phyloP scores from a whole-genome alignment of 2,113 vertebrate species.

The Catharus fuscescens region DNA sequence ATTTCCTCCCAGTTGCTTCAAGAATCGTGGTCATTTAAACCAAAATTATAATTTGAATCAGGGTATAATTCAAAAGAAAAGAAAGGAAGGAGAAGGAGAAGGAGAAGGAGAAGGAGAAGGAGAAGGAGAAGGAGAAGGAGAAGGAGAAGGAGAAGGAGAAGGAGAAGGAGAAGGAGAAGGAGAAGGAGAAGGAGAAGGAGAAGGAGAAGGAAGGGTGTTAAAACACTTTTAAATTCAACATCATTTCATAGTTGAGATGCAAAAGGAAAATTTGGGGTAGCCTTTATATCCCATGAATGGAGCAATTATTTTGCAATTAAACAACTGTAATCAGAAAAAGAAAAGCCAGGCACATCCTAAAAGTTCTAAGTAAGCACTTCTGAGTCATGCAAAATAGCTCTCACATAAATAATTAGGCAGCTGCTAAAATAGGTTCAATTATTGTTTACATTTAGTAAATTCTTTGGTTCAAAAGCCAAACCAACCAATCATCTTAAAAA shows the following conservation, averaged over 20 bases:
- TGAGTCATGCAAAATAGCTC: neutral
- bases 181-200: neutral
- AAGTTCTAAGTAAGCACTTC: neutral
- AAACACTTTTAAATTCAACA: neutral
- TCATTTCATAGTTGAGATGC: neutral
- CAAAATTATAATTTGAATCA: neutral
- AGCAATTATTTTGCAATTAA: neutral
- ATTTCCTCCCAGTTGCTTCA: neutral
- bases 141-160: too few species aligned
- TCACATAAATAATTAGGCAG: neutral
- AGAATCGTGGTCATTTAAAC: neutral
- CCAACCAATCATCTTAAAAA: neutral
- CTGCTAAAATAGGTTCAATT: neutral
- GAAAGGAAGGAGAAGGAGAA: too few species aligned
- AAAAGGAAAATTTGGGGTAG: neutral
- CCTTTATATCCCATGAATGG: neutral
- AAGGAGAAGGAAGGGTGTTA: too few species aligned
- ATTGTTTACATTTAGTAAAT: neutral
- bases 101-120: too few species aligned
- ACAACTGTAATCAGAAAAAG: neutral
- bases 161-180: neutral
- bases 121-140: too few species aligned
- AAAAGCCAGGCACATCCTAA: neutral
- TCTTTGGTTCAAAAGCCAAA: neutral
- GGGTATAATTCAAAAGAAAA: neutral